phyloP scores from a whole-genome alignment of 2,113 vertebrate genomes.

The Mixornis gularis region DNA sequence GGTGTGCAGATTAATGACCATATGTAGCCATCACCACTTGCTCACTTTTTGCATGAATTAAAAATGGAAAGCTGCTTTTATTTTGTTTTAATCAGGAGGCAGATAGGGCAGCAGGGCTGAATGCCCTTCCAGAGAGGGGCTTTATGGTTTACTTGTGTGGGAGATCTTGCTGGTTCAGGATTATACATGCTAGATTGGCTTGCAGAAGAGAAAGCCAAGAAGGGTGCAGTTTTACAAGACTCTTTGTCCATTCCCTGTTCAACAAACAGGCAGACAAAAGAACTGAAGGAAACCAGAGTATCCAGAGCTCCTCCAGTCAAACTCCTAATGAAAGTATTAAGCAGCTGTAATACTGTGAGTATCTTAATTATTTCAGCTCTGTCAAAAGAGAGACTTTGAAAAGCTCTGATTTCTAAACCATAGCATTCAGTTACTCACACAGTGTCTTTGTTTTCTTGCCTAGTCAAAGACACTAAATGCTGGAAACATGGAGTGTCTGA shows the following conservation, averaged over 20 bases:
- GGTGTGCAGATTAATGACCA: not conserved
- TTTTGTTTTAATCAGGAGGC: not conserved
- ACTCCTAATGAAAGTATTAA: conserved; percentile 89
- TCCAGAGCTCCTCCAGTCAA: conserved; percentile 55
- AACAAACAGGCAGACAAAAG: conserved; percentile 71
- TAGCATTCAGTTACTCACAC: not conserved
- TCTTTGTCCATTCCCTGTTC: not conserved
- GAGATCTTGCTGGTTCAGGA: not conserved
- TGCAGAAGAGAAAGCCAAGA: not conserved
- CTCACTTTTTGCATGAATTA: not conserved
- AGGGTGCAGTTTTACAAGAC: not conserved
- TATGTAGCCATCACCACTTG: not conserved
- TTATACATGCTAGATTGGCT: not conserved
- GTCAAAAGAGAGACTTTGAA: not conserved
- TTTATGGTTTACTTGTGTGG: not conserved
- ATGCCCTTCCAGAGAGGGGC: not conserved
- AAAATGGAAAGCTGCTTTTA: not conserved
- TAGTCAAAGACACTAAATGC: conserved; percentile 87
- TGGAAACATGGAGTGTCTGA: conserved; percentile 81
- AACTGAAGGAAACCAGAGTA: conserved; percentile 41
- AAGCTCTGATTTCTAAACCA: not conserved
- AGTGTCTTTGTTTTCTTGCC: conserved; percentile 4
- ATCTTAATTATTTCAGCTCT: not conserved
- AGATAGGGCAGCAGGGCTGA: not conserved
- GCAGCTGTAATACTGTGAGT: conserved; percentile 81